phyloP scores from a whole-genome alignment of 2,888 invertebrate genomes.

The Hirtodrosophila alboralis region DNA sequence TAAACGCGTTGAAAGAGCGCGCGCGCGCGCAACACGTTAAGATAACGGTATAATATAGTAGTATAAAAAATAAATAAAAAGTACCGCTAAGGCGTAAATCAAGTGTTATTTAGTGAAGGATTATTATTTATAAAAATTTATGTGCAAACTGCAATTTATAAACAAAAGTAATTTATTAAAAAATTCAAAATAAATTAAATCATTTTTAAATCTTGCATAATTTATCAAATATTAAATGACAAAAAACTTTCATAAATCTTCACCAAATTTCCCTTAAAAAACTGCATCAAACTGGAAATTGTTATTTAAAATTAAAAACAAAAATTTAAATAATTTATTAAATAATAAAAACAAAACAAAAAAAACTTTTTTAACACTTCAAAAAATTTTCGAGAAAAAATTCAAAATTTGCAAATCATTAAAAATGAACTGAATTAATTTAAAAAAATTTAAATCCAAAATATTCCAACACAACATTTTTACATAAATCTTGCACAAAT shows the following conservation, averaged over 20 bases:
- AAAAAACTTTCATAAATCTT: not conserved
- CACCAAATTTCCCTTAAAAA: too few relatives aligned
- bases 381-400: not conserved
- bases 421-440: too few relatives aligned
- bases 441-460: too few relatives aligned
- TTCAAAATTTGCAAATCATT: conserved; percentile 3
- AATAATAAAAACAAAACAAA: not conserved
- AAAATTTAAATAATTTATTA: not conserved
- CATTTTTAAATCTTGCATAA: too few relatives aligned
- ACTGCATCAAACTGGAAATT: too few relatives aligned
- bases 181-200: conserved; percentile 10
- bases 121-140: conserved; percentile 10
- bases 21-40: conserved; percentile 32
- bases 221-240: too few relatives aligned
- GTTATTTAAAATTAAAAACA: too few relatives aligned
- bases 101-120: conserved; percentile 35
- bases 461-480: not conserved
- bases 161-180: not conserved
- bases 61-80: too few relatives aligned
- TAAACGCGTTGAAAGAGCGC: conserved; percentile 23
- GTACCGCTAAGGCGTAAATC: conserved; percentile 12
- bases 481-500: conserved; percentile 34
- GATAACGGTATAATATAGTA: conserved; percentile 37
- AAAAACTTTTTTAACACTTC: conserved; percentile 2
- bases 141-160: conserved; percentile 19